Evolutionary conservation across 2,113 vertebrate species (phyloP).

Genomic region (Tor tambroides): DNA sequence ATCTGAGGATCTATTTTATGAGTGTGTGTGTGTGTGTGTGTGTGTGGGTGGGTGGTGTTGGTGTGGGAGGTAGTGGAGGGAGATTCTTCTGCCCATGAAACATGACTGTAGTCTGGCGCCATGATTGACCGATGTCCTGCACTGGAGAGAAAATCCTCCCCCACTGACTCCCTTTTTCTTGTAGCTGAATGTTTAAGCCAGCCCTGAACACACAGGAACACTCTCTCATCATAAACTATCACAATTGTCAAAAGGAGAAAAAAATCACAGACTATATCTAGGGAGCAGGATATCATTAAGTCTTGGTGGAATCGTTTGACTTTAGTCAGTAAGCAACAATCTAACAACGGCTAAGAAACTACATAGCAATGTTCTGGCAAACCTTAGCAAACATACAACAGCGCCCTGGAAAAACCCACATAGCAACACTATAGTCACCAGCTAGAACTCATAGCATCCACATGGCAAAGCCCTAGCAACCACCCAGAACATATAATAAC

Average conservation of each 20-base stretch:
- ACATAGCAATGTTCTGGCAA: neutral
- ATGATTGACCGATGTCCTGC: constrained; percentile 20
- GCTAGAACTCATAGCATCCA: no score
- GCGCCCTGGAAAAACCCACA: no score
- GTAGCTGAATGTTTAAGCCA: constrained; percentile 21
- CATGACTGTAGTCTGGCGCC: constrained; percentile 38
- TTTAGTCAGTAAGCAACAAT: neutral
- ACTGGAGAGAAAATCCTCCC: neutral
- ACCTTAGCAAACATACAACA: no score
- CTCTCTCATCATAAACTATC: neutral
- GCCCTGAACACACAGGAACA: constrained; percentile 1
- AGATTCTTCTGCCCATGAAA: constrained; percentile 36
- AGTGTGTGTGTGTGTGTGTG: neutral
- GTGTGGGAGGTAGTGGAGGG: constrained; percentile 14
- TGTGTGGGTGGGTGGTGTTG: neutral
- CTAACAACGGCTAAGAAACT: neutral
- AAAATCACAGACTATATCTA: neutral
- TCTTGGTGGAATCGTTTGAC: neutral
- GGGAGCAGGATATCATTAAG: neutral
- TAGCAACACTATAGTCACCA: no score
- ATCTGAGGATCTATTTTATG: neutral
- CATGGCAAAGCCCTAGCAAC: no score
- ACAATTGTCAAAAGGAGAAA: neutral
- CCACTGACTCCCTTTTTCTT: constrained; percentile 28
- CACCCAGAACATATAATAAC: no score